These are phyloP conservation scores for Ploceus nigricollis DNA, from an alignment of 2,113 vertebrate species.

Conservation along the genomic window DNA sequence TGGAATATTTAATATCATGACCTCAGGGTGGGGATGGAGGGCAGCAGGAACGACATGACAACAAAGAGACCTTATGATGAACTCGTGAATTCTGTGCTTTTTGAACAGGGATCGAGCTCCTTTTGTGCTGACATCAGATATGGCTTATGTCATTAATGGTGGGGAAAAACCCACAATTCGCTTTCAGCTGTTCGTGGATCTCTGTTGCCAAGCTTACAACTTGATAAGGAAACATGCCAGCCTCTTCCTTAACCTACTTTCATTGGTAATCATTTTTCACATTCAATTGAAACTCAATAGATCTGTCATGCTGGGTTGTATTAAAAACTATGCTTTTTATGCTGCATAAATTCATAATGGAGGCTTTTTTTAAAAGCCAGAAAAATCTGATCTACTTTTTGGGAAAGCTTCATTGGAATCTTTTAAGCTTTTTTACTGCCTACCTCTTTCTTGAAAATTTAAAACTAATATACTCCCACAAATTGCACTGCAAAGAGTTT, in stretches of 20 bases:
- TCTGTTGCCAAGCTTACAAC: slow-evolving; percentile 97
- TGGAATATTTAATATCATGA: background rate
- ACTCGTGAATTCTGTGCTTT: background rate
- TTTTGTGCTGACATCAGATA: slow-evolving; percentile 96
- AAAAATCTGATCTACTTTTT: background rate
- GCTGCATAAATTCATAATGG: background rate
- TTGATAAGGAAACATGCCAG: slow-evolving; percentile 91
- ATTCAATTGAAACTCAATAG: background rate
- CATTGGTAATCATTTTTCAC: slow-evolving; percentile 80
- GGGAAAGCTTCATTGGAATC: background rate
- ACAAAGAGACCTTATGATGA: background rate
- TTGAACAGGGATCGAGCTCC: slow-evolving; percentile 90
- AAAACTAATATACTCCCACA: background rate
- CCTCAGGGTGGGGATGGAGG: background rate
- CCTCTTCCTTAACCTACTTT: slow-evolving; percentile 94
- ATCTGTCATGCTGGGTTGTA: background rate
- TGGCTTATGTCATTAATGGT: slow-evolving; percentile 98
- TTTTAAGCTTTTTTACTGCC: background rate
- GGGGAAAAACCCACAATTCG: slow-evolving; percentile 96
- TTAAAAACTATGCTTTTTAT: background rate
- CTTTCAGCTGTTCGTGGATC: slow-evolving; percentile 96
- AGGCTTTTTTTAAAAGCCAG: background rate
- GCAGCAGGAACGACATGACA: background rate
- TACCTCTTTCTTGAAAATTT: background rate
- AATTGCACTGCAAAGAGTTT: background rate